Evolutionary conservation across 2,113 vertebrate species (phyloP), one percentile per base, ranked within the genome.

Genomic region (Pardalotus punctatus): DNA sequence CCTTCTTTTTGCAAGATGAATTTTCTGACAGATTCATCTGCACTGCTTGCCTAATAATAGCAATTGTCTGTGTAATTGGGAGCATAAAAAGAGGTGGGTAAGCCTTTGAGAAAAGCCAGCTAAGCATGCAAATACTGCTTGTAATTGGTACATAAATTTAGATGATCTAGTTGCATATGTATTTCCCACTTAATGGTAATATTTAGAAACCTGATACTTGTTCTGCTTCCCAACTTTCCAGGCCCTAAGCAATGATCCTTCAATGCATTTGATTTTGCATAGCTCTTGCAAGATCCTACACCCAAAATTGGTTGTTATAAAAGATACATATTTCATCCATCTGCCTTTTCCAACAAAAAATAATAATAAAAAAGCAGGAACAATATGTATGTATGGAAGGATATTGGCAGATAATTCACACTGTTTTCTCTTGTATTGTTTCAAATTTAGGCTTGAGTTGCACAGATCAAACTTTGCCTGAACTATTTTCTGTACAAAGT

Each of bases 71-170:
- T 85, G 54, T 93, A 96, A 96, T 76, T 94, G 5, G 70, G 58
- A 94, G 81, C 84, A 94, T 82, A 91, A 88, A 96, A 91, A 93
- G 90, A 94, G 74, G 74, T 86, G 66, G 81, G 42, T 88, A 77
- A 77, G 71, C 50, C 84, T 96, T 93, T 96, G 92, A 83, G 71
- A 43, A 90, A 93, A 91, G 67, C 38, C 67, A 93, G 29, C 54
- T 91, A 95, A 77, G 80, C 81, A 88, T 93, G 71, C 50, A 95
- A 96, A 91, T n/a, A 9, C 29, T 62, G 35, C 74, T 96, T 92
- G 92, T 94, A 96, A 96, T 86, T 96, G 81, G 64, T 78, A 88
- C 79, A 64, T 83, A 95, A 92, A 96, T 88, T 94, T 74, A 83
- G 88, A 72, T 92, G 40, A 91, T 93, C 79, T 93, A 47, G 74